phyloP scores from a whole-genome alignment of 2,797 vertebrate genomes.

The Iguana delicatissima region DNA sequence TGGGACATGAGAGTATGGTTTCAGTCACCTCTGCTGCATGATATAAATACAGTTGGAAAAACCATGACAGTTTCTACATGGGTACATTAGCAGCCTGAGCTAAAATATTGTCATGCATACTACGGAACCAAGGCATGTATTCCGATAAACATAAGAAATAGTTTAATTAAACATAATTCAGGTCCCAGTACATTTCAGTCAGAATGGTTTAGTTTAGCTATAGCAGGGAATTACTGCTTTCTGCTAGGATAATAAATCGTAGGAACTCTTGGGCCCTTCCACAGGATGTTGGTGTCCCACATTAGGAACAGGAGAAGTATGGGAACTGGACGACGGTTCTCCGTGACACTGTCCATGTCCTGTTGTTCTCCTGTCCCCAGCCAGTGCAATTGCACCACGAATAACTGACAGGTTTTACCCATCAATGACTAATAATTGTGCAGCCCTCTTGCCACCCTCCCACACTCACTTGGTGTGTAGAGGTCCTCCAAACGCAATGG shows the following conservation, averaged over 20 bases:
- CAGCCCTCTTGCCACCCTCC: too few relatives aligned
- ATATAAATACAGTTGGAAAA: constrained; percentile 50
- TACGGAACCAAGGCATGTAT: neutral
- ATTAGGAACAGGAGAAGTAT: too few relatives aligned
- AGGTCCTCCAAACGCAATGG: too few relatives aligned
- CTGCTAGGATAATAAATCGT: neutral
- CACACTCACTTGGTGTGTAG: too few relatives aligned
- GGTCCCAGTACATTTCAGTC: neutral
- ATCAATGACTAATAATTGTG: too few relatives aligned
- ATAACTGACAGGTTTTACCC: too few relatives aligned
- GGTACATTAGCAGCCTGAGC: neutral
- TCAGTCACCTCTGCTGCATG: constrained; percentile 52
- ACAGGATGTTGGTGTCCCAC: too few relatives aligned
- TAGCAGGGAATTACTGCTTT: neutral
- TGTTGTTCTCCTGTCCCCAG: too few relatives aligned
- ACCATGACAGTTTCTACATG: constrained; percentile 40
- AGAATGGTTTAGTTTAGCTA: neutral
- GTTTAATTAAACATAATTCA: neutral
- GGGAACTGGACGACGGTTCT: too few relatives aligned
- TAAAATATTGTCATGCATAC: neutral
- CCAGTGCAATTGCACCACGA: too few relatives aligned
- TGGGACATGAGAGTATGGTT: constrained; percentile 55
- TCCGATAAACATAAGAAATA: neutral
- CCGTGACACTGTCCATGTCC: too few relatives aligned
- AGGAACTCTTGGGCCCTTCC: neutral